These are phyloP conservation scores for Raillietiella orientalis DNA, from an alignment of 2,888 invertebrate species.

Conservation along the genomic window DNA sequence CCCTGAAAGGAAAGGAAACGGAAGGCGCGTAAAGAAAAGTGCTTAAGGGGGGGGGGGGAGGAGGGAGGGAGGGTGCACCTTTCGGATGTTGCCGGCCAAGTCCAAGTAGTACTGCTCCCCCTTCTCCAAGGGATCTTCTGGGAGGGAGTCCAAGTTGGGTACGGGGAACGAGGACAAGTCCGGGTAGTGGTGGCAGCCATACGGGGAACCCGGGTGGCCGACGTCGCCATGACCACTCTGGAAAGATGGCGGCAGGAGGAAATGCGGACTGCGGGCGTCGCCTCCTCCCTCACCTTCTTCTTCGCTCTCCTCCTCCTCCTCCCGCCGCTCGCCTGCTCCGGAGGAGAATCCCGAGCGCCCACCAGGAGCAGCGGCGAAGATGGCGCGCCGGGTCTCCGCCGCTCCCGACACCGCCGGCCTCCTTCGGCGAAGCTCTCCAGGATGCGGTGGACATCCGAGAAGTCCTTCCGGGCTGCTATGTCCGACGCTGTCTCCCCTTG, in stretches of 20 bases:
- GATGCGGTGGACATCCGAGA: constrained; percentile 48
- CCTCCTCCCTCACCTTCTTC: constrained; percentile 10
- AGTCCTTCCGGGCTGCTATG: constrained; percentile 55
- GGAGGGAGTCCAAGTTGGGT: constrained; percentile 49
- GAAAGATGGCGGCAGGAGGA: too few relatives aligned
- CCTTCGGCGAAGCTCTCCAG: constrained; percentile 20
- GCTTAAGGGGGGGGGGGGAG: too few relatives aligned
- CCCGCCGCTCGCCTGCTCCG: too few relatives aligned
- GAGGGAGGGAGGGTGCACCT: too few relatives aligned
- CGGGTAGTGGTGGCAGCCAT: constrained; percentile 67
- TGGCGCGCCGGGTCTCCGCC: too few relatives aligned
- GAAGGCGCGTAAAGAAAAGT: background rate
- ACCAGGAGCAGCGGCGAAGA: too few relatives aligned
- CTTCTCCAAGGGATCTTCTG: constrained; percentile 44
- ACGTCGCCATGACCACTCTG: too few relatives aligned
- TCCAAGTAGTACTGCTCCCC: constrained; percentile 85
- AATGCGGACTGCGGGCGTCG: too few relatives aligned
- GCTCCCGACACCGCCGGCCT: too few relatives aligned
- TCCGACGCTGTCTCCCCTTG: constrained; percentile 65
- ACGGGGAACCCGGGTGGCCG: constrained; percentile 46
- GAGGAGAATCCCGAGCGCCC: too few relatives aligned
- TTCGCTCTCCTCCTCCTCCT: constrained; percentile 10
- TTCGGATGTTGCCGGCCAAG: constrained; percentile 71
- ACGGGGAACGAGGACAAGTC: constrained; percentile 48
- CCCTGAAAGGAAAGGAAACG: constrained; percentile 18